Percentiles rank a stretch among this genome's conserved stretches.
Evolutionary conservation across 2,888 invertebrate species (phyloP).

Genomic region (Himalopsyche anomala): DNA sequence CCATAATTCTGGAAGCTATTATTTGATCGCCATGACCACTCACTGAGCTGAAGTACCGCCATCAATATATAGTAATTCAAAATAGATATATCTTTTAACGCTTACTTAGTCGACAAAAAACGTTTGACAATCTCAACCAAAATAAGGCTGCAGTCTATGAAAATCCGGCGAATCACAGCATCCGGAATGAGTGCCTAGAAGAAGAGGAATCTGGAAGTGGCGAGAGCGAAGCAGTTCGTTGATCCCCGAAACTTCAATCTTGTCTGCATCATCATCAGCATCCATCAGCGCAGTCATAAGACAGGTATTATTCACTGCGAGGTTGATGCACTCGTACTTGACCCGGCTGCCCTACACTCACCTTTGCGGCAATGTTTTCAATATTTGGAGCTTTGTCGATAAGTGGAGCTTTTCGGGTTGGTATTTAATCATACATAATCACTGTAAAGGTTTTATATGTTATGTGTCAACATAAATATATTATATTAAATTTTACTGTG

Average conservation of each 20-base stretch:
- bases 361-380: not conserved
- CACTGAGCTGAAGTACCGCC: no score
- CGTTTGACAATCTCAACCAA: not conserved
- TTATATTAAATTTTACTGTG: no score
- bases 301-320: conserved; percentile 1
- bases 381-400: not conserved
- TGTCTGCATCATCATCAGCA: conserved; percentile 35
- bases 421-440: not conserved
- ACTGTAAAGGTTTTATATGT: no score
- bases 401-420: not conserved
- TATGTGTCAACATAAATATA: no score
- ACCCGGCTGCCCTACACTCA: conserved; percentile 6
- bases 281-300: not conserved
- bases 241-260: conserved; percentile 48
- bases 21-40: no score
- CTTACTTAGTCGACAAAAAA: not conserved
- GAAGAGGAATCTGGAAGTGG: conserved; percentile 22
- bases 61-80: no score
- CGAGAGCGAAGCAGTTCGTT: conserved; percentile 50
- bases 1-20: no score
- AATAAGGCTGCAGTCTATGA: conserved; percentile 2
- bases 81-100: no score
- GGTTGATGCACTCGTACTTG: not conserved
- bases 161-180: conserved; percentile 23
- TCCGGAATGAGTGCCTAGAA: conserved; percentile 1